Conservation (phyloP, 2,888 invertebrate genomes). For the Pilophorus perplexus region DNA sequence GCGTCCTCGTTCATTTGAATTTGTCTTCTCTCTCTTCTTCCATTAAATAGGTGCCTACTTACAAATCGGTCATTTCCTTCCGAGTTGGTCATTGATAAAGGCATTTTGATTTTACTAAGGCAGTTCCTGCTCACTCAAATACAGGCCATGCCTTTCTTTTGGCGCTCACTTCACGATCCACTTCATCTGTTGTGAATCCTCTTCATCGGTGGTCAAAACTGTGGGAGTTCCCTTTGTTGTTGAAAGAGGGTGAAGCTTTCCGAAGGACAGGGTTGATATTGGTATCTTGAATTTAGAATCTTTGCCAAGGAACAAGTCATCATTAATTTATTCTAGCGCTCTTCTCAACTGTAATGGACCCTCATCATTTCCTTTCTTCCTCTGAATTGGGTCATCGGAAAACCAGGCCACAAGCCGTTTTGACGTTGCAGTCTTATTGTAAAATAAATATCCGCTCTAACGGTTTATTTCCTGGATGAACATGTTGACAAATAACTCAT, state of each 20-base stretch:
- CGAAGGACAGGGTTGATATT: not conserved
- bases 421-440: no score
- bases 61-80: not conserved
- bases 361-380: no score
- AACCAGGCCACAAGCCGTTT: no score
- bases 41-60: no score
- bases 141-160: not conserved
- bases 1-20: no score
- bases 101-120: not conserved
- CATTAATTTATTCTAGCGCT: slow-evolving; percentile 1
- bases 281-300: not conserved
- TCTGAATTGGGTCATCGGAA: no score
- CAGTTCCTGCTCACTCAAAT: not conserved
- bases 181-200: no score
- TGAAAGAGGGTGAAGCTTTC: not conserved
- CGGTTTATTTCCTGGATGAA: no score
- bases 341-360: not conserved
- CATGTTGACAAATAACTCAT: no score
- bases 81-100: not conserved
- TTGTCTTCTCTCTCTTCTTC: no score
- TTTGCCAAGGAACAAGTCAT: not conserved
- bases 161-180: slow-evolving; percentile 1
- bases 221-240: not conserved
- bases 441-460: no score
- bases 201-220: not conserved